A percentile compares a stretch with the other conserved stretches of the same genome.
phyloP scores from a whole-genome alignment of 2,113 vertebrate genomes.

The Otocyon megalotis region DNA sequence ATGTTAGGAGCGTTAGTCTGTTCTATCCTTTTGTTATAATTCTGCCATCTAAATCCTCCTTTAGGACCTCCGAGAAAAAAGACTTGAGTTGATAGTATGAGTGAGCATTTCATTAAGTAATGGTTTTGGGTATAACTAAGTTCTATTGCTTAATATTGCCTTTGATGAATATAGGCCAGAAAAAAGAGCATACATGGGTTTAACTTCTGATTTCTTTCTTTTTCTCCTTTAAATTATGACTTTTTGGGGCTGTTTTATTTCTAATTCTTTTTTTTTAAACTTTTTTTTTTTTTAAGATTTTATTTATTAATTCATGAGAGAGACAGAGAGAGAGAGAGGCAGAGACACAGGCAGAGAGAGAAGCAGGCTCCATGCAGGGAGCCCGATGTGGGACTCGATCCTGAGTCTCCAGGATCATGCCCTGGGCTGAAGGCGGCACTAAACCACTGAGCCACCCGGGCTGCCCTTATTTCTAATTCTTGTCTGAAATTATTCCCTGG shows the following conservation, averaged over 20 bases:
- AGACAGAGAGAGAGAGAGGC: no score
- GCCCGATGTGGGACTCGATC: no score
- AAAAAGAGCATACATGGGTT: background rate
- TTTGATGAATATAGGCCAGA: background rate
- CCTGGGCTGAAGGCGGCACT: no score
- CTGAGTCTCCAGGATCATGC: no score
- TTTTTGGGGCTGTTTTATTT: background rate
- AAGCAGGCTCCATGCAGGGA: no score
- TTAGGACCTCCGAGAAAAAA: background rate
- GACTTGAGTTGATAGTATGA: background rate
- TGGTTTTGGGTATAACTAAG: background rate
- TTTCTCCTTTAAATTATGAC: background rate
- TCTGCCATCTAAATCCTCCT: background rate
- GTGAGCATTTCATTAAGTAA: background rate
- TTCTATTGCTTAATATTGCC: background rate
- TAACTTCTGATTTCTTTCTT: slow-evolving; percentile 1
- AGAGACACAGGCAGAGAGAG: no score
- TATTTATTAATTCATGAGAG: no score
- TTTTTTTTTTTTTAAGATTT: no score
- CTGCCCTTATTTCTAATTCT: background rate
- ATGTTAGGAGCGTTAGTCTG: background rate
- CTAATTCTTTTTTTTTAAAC: background rate
- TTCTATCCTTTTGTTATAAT: background rate
- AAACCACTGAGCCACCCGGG: no score
- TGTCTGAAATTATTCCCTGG: background rate